Evolutionary conservation across 1,140 invertebrate genomes (phyloP).

Genomic region (Pissodes strobi): DNA sequence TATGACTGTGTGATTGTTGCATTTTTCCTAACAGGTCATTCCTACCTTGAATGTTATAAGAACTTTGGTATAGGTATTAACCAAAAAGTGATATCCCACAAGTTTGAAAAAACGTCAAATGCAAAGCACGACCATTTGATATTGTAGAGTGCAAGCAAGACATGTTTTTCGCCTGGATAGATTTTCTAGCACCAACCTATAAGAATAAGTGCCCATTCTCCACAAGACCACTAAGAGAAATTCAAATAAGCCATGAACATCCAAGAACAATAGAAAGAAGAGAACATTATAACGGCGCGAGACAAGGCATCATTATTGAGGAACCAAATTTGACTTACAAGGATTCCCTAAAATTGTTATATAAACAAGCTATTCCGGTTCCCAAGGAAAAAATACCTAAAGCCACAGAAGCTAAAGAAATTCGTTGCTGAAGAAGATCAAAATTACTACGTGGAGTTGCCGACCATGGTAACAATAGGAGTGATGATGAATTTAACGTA

Average conservation of each 20-base stretch:
- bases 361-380: conserved; percentile 5
- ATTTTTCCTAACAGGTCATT: conserved; percentile 1
- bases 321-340: conserved; percentile 7
- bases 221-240: conserved; percentile 10
- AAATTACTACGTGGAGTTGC: not conserved
- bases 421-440: not conserved
- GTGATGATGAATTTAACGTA: too few species aligned
- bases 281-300: conserved; percentile 1
- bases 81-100: too few species aligned
- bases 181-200: conserved; percentile 13
- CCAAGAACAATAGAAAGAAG: conserved; percentile 15
- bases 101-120: conserved; percentile 17
- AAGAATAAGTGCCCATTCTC: conserved; percentile 12
- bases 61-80: conserved; percentile 13
- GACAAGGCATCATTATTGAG: conserved; percentile 4
- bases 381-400: conserved; percentile 13
- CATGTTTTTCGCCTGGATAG: not conserved
- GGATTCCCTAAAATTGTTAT: conserved; percentile 6
- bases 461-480: too few species aligned
- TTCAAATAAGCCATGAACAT: conserved; percentile 4
- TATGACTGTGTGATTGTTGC: not conserved
- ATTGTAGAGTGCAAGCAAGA: conserved; percentile 10
- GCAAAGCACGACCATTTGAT: conserved; percentile 16
- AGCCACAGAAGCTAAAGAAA: conserved; percentile 1
- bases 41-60: conserved; percentile 11